Evolutionary conservation across 2,113 vertebrate species (phyloP), one percentile per base, ranked within the genome.

Genomic region (Paralichthys olivaceus): DNA sequence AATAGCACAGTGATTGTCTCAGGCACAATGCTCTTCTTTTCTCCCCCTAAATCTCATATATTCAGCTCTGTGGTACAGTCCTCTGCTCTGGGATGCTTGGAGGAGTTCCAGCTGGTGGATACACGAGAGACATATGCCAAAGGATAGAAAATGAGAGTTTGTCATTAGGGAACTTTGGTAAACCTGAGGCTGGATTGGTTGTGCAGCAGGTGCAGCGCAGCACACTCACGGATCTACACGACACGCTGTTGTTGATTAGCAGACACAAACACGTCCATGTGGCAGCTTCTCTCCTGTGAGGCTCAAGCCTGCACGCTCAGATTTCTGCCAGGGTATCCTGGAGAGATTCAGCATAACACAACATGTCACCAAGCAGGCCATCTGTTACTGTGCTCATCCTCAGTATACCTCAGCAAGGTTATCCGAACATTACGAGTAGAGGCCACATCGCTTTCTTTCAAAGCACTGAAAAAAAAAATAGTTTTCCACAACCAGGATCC

Each of bases 341-440:
- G 89, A 82, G 69, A 28, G 63, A 45, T 72, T 80, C 47, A 25
- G 32, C 70, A 60, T 22, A 20, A 8, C 86, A 68, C 81, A 72
- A 77, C 80, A 81, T 75, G 92, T 54, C 53, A 79, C 43, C 67
- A 34, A 45, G 59, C 58, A 66, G 25, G 61, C 88, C 90, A 91
- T 91, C 87, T 92, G 90, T 78, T 74, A 32, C 14, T 29, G 11
- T 51, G 80, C 28, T 75, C 69, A 7, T n/a, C 49, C 32, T 56
- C 61, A 65, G 49, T 37, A 60, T 26, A 57, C 29, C 17, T 37
- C n/a, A 63, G 56, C 60, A 66, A 78, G 54, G 63, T 74, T 54
- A 69, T 66, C 58, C 63, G 26, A 70, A 74, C 47, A 77, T 69
- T 23, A 32, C 19, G 19, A 40, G 4, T 59, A 45, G 22, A 37